Percentiles rank a stretch among this genome's conserved stretches.
These are phyloP conservation scores for Argopecten irradians DNA, from an alignment of 1,140 invertebrate species.

Conservation along the genomic window DNA sequence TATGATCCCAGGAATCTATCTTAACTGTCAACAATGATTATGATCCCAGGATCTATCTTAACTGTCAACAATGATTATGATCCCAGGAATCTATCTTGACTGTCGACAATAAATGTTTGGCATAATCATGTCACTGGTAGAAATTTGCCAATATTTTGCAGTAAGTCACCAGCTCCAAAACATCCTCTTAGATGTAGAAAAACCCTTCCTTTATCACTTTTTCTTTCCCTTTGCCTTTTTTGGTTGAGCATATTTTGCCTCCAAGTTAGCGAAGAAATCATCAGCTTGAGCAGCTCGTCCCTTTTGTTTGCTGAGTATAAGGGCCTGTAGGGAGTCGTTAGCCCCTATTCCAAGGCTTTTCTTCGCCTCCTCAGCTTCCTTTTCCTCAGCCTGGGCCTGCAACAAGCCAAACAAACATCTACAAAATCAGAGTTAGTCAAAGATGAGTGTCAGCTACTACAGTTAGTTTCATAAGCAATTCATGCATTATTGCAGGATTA, in stretches of 20 bases:
- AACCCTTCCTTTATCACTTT: not conserved
- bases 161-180: no score
- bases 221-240: slow-evolving; percentile 30
- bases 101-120: no score
- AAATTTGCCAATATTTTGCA: no score
- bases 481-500: not conserved
- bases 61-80: no score
- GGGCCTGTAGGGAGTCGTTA: slow-evolving; percentile 66
- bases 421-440: not conserved
- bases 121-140: no score
- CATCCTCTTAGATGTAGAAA: no score
- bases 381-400: slow-evolving; percentile 73
- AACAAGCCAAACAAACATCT: slow-evolving; percentile 15
- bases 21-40: no score
- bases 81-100: no score
- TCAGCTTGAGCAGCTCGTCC: slow-evolving; percentile 70
- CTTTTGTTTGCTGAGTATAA: slow-evolving; percentile 73
- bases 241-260: slow-evolving; percentile 76
- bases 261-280: slow-evolving; percentile 76
- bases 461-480: not conserved
- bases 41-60: no score
- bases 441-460: not conserved
- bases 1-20: no score
- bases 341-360: slow-evolving; percentile 71
- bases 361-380: slow-evolving; percentile 75